These are phyloP conservation scores for Chlamydotis undulata DNA, from an alignment of 2,113 vertebrate species.

Conservation along the genomic window DNA sequence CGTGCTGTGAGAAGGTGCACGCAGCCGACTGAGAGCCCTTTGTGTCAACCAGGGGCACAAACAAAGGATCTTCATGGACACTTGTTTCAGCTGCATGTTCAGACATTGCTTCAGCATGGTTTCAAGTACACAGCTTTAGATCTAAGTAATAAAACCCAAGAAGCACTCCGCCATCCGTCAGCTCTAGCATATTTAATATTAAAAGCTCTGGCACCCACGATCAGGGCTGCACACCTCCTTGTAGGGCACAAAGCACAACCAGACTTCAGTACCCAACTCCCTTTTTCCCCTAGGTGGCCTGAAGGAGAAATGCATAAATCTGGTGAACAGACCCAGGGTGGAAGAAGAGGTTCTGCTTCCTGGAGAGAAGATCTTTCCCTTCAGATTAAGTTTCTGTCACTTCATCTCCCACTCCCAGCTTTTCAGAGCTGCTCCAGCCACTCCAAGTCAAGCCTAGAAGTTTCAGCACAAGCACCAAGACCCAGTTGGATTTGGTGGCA, in stretches of 20 bases:
- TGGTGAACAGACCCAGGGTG: background rate
- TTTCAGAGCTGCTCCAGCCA: background rate
- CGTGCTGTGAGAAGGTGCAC: rapidly evolving
- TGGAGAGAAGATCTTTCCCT: background rate
- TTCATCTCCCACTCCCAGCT: background rate
- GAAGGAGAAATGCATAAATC: background rate
- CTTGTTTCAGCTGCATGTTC: rapidly evolving
- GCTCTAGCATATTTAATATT: background rate
- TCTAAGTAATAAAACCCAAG: background rate
- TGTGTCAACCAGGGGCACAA: background rate
- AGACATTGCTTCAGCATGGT: rapidly evolving
- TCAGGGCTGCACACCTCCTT: background rate
- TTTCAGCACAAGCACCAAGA: background rate
- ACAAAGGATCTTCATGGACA: background rate
- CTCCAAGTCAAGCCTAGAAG: background rate
- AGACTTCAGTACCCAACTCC: background rate
- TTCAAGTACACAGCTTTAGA: background rate
- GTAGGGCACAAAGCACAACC: background rate
- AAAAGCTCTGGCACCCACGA: rapidly evolving
- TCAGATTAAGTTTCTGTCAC: background rate
- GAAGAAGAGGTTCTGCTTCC: background rate
- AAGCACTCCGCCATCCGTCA: background rate
- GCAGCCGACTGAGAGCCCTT: background rate
- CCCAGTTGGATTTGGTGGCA: background rate
- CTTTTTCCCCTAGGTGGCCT: background rate